Base-by-base conservation (phyloP, 2,888 invertebrate genomes). In the Anaspis maculata region DNA sequence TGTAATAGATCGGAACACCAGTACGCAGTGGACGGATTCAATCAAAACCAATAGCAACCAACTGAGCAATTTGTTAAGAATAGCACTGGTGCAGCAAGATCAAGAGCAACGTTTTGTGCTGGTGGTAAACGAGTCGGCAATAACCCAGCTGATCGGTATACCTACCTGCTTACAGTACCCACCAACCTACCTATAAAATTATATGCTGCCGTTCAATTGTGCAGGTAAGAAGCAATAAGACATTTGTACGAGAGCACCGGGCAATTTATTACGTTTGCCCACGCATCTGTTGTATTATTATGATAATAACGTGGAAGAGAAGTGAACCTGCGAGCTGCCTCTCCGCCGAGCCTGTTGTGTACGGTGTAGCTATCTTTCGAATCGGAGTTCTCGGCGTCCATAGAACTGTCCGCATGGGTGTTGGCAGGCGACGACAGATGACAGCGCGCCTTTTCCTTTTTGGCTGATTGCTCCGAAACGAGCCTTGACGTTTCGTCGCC, bases 241-340 rank as follows among this genome's bases (percentile, higher is more conserved):
- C 27, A 27, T 27, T 25, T 25, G 21, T 32, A 28, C 28, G 28
- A 33, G 23, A 27, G 27, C 15, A 19, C n/a, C n/a, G 11, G 42
- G 46, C 45, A 50, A 51, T 52, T 52, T 49, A 52, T 48, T 46
- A 44, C 39, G 29, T 32, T 46, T 51, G 48, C 53, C 53, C 52
- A 54, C 52, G 51, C 56, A 54, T 53, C 45, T 51, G 49, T 47
- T 48, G 49, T 48, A 47, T 49, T 48, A 52, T 55, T 55, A 56
- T 56, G 51, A 56, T 56, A 55, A 56, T 54, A 44, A 30, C 27
- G 16, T 28, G 44, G 42, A 49, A 45, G 51, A 37, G 14, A 28
- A 36, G n/a, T n/a, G n/a, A n/a, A n/a, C n/a, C n/a, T n/a, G n/a
- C n/a, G n/a, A n/a, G n/a, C n/a, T n/a, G n/a, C n/a, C n/a, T n/a